Conservation (phyloP, 2,113 vertebrate species). For the Lynx canadensis region DNA sequence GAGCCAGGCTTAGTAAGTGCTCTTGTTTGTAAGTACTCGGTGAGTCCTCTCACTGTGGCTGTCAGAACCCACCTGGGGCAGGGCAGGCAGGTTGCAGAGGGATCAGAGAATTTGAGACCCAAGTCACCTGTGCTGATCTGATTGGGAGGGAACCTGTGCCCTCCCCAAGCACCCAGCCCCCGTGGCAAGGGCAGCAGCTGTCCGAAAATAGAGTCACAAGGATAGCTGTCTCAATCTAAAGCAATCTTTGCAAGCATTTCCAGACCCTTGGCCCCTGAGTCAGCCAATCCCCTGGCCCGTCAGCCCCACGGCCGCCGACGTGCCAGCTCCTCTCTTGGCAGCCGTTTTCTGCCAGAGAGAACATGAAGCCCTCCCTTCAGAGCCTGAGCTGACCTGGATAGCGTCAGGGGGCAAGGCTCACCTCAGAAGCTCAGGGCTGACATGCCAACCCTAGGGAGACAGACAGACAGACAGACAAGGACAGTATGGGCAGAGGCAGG, state of each 20-base stretch:
- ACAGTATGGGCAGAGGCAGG: neutral
- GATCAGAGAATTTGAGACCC: neutral
- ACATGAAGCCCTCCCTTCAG: neutral
- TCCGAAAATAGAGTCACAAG: conserved; percentile 35
- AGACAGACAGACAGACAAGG: neutral
- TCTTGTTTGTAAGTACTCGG: neutral
- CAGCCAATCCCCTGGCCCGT: neutral
- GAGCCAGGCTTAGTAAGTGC: too few species aligned
- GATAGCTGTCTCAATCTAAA: neutral
- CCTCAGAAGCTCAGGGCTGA: neutral
- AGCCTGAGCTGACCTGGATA: neutral
- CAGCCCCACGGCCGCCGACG: neutral
- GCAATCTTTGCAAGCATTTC: neutral
- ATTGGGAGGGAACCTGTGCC: neutral
- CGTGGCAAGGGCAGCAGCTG: neutral
- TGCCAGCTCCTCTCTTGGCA: neutral
- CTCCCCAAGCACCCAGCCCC: neutral
- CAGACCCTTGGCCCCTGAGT: neutral
- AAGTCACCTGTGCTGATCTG: neutral
- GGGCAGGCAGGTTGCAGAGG: neutral
- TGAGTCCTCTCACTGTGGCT: neutral
- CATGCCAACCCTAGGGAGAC: neutral
- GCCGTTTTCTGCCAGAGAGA: neutral
- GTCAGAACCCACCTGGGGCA: neutral
- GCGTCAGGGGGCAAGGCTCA: neutral